Conservation (phyloP, 2,113 vertebrate genomes). For the Poecilia latipinna region DNA sequence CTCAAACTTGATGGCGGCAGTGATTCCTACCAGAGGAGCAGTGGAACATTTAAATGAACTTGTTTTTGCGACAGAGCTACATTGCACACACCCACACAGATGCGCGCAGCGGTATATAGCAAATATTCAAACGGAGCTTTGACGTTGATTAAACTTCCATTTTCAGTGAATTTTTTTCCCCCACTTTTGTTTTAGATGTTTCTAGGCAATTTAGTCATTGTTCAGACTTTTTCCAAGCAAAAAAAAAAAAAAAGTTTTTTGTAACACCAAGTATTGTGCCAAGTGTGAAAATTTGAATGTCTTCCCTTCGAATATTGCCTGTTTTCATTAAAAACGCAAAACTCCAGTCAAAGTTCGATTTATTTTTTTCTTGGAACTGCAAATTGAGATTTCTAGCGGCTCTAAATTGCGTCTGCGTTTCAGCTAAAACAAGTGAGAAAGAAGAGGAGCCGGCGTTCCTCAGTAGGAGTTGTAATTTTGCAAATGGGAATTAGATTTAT, state of each 20-base stretch:
- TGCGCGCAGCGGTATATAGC: too few species aligned
- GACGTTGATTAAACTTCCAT: too few species aligned
- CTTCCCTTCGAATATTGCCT: background rate
- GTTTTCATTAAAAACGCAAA: background rate
- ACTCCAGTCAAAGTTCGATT: background rate
- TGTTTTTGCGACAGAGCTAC: too few species aligned
- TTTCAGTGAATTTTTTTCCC: too few species aligned
- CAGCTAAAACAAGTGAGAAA: background rate
- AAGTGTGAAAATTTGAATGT: background rate
- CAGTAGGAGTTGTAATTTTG: conserved; percentile 47
- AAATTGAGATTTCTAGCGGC: background rate
- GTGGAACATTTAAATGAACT: too few species aligned
- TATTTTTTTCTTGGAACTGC: background rate
- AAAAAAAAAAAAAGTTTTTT: background rate
- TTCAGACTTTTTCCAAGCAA: too few species aligned
- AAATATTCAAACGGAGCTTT: too few species aligned
- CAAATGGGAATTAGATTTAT: conserved; percentile 66
- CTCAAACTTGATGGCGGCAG: too few species aligned
- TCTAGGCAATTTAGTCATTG: too few species aligned
- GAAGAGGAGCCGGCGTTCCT: conserved; percentile 13
- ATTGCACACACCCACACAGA: too few species aligned
- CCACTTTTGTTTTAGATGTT: too few species aligned
- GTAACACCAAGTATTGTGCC: background rate
- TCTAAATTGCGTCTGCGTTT: background rate
- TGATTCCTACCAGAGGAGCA: too few species aligned